phyloP scores from a whole-genome alignment of 2,888 invertebrate species.

The Oscheius sp. region DNA sequence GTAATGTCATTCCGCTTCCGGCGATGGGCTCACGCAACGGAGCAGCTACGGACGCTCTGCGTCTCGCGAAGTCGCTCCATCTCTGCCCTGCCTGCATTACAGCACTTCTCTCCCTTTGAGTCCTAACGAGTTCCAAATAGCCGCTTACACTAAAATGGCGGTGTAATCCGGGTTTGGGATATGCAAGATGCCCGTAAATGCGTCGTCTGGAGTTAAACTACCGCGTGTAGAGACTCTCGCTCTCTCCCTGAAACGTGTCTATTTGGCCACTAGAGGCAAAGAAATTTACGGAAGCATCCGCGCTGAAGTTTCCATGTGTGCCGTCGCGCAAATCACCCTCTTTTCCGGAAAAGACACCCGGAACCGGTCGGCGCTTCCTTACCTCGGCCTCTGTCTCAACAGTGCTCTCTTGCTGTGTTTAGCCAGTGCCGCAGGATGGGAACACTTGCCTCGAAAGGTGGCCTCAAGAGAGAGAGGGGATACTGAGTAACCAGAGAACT shows the following conservation, averaged over 20 bases:
- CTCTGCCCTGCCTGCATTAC: conserved; percentile 30
- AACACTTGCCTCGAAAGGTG: conserved; percentile 39
- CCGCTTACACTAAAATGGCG: conserved; percentile 38
- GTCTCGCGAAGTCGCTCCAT: conserved; percentile 11
- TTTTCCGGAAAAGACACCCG: conserved; percentile 26
- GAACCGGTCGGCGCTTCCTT: conserved; percentile 37
- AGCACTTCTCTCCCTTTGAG: conserved; percentile 13
- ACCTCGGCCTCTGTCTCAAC: conserved; percentile 24
- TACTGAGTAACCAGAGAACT: background rate
- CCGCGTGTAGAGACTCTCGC: no score
- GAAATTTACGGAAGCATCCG: conserved; percentile 26
- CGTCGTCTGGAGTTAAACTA: no score
- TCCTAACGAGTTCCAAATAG: conserved; percentile 38
- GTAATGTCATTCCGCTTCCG: conserved; percentile 35
- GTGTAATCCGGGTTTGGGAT: conserved; percentile 29
- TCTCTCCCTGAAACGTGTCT: conserved; percentile 11
- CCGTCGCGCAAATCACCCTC: conserved; percentile 35
- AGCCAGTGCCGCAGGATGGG: conserved; percentile 36
- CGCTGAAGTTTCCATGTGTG: conserved; percentile 35
- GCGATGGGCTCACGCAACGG: conserved; percentile 38
- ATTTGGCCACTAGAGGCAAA: conserved; percentile 21
- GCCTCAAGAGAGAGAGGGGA: conserved; percentile 14
- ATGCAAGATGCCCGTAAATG: background rate
- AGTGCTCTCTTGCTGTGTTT: conserved; percentile 35
- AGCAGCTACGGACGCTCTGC: conserved; percentile 24